A percentile compares a stretch with the other conserved stretches of the same genome.
These are phyloP conservation scores for Zenarchopterus dispar DNA, from an alignment of 2,797 vertebrate species.

Conservation along the genomic window DNA sequence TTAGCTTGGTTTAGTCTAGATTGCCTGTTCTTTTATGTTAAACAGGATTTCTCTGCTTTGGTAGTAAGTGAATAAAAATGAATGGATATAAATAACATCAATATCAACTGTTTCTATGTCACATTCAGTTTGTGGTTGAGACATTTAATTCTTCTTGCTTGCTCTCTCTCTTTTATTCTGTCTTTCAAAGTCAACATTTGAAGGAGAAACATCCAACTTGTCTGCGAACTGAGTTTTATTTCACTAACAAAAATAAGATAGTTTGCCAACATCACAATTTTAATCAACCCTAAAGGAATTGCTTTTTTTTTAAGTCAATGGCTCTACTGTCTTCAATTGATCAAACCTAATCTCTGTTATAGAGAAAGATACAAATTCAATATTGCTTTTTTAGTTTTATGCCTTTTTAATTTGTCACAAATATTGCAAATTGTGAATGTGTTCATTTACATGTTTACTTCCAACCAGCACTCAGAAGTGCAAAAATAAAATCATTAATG, in stretches of 20 bases:
- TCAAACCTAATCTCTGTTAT: conserved; percentile 8
- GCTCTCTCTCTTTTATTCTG: conserved; percentile 5
- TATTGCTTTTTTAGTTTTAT: conserved; percentile 22
- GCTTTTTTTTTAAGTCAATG: conserved; percentile 39
- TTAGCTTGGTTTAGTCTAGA: no score
- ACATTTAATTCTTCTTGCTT: not conserved
- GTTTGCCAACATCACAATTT: conserved; percentile 40
- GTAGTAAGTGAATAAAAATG: no score
- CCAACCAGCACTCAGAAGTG: conserved; percentile 65
- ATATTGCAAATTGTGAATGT: conserved; percentile 33
- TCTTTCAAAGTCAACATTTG: conserved; percentile 36
- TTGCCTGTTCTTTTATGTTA: no score
- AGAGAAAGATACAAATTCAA: conserved; percentile 25
- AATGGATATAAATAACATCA: no score
- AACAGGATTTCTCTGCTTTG: no score
- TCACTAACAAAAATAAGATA: conserved; percentile 29
- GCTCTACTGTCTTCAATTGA: conserved; percentile 30
- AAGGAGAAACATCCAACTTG: conserved; percentile 32
- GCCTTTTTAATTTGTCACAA: conserved; percentile 34
- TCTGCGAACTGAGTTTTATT: conserved; percentile 24
- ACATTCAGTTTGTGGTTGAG: no score
- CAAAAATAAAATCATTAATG: conserved; percentile 66
- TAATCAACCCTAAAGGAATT: conserved; percentile 50
- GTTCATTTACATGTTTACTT: conserved; percentile 73
- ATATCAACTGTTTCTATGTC: no score